Percentiles rank a stretch among this genome's conserved stretches.
Evolutionary conservation across 2,888 invertebrate species (phyloP).

Genomic region (Cabera pusaria): DNA sequence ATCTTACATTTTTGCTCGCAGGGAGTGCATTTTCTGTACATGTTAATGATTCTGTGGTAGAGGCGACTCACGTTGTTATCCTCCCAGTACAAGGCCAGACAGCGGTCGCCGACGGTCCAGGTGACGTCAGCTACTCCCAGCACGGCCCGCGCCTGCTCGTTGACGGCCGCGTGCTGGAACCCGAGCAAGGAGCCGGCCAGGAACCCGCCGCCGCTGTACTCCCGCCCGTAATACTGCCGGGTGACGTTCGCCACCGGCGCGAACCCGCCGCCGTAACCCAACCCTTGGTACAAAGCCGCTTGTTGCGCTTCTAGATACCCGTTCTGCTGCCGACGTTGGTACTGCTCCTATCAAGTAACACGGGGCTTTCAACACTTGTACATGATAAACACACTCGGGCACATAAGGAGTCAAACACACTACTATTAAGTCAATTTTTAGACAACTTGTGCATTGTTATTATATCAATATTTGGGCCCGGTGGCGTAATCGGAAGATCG

Average conservation of each 20-base stretch:
- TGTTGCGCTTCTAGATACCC: slow-evolving; percentile 38
- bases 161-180: slow-evolving; percentile 78
- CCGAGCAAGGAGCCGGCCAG: slow-evolving; percentile 67
- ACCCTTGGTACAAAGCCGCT: slow-evolving; percentile 48
- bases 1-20: too few species aligned
- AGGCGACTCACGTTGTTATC: slow-evolving; percentile 92
- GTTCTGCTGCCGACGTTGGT: slow-evolving; percentile 29
- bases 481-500: too few species aligned
- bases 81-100: slow-evolving; percentile 96
- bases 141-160: slow-evolving; percentile 79
- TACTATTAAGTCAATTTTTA: too few species aligned
- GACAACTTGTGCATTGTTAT: too few species aligned
- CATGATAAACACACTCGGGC: too few species aligned
- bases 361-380: too few species aligned
- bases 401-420: too few species aligned
- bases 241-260: slow-evolving; percentile 37
- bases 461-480: too few species aligned
- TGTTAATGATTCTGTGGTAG: too few species aligned
- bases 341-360: too few species aligned
- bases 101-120: slow-evolving; percentile 92
- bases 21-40: too few species aligned
- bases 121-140: slow-evolving; percentile 79
- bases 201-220: slow-evolving; percentile 46
- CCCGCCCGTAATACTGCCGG: slow-evolving; percentile 55
- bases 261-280: slow-evolving; percentile 48